A percentile compares a stretch with the other conserved stretches of the same genome.
phyloP scores from a whole-genome alignment of 2,113 vertebrate genomes.

The Xiphophorus couchianus region DNA sequence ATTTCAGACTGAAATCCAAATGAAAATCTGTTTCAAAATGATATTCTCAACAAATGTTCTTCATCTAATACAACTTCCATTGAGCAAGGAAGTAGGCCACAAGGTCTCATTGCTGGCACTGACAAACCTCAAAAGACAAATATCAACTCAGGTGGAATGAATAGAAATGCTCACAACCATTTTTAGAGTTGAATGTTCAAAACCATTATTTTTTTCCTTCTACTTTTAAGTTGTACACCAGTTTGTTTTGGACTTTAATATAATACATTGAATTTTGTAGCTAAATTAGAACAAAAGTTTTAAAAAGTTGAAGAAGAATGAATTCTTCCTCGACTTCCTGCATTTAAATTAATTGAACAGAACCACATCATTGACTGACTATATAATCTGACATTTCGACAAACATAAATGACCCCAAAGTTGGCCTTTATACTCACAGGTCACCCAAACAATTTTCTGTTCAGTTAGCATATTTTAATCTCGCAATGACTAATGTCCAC shows the following conservation, averaged over 20 bases:
- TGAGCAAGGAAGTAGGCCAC: too few species aligned
- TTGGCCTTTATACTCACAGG: constrained; percentile 37
- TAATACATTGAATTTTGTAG: neutral
- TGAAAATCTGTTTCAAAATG: neutral
- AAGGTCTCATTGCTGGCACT: neutral
- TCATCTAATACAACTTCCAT: neutral
- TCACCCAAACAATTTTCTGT: constrained; percentile 26
- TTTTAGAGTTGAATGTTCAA: neutral
- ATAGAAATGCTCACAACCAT: too few species aligned
- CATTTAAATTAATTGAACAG: neutral
- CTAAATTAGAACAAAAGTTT: neutral
- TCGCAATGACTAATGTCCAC: constrained; percentile 48
- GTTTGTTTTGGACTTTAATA: neutral
- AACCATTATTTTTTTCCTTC: neutral
- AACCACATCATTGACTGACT: neutral
- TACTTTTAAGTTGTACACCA: neutral
- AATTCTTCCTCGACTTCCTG: neutral
- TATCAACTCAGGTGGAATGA: neutral
- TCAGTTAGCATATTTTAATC: constrained; percentile 30
- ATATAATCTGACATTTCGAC: constrained; percentile 22
- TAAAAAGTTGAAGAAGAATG: neutral
- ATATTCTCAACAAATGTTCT: neutral
- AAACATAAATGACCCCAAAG: constrained; percentile 18
- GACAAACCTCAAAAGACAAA: neutral
- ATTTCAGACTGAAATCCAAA: neutral